Percentiles rank a stretch among this genome's conserved stretches.
These are phyloP conservation scores for Willowsia nigromaculata DNA, from an alignment of 2,888 invertebrate species.

Conservation along the genomic window DNA sequence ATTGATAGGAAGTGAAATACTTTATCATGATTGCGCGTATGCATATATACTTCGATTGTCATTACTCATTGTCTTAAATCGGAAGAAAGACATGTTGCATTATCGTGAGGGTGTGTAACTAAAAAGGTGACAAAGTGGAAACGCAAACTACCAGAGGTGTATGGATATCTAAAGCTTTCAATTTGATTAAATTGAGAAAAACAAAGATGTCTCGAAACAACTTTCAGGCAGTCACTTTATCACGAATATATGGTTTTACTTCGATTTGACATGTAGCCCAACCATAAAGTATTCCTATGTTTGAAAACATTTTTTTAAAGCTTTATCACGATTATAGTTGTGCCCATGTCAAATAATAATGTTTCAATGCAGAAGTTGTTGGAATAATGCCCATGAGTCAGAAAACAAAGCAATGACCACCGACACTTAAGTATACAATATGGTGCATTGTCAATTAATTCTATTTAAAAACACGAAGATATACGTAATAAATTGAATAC, in stretches of 20 bases:
- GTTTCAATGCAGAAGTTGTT: too few species aligned
- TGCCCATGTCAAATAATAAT: too few species aligned
- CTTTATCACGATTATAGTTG: too few species aligned
- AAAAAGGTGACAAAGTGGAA: background rate
- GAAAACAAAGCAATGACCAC: too few species aligned
- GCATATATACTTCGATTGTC: background rate
- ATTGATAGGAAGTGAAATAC: background rate
- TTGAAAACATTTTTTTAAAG: too few species aligned
- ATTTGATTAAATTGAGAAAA: constrained; percentile 29
- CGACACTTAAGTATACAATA: too few species aligned
- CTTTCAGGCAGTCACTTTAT: background rate
- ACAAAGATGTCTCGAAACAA: background rate
- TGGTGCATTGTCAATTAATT: too few species aligned
- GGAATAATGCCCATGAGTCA: too few species aligned
- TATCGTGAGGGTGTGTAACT: background rate
- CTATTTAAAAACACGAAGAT: too few species aligned
- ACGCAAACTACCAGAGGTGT: background rate
- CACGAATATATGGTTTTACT: background rate
- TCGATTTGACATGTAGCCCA: background rate
- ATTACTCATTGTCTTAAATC: background rate
- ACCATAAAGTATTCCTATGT: too few species aligned
- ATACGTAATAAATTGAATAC: too few species aligned
- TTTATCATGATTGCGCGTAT: background rate
- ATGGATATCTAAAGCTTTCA: constrained; percentile 31
- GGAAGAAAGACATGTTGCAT: constrained; percentile 1